phyloP scores from a whole-genome alignment of 2,888 invertebrate species.

The Cerastis rubricosa region DNA sequence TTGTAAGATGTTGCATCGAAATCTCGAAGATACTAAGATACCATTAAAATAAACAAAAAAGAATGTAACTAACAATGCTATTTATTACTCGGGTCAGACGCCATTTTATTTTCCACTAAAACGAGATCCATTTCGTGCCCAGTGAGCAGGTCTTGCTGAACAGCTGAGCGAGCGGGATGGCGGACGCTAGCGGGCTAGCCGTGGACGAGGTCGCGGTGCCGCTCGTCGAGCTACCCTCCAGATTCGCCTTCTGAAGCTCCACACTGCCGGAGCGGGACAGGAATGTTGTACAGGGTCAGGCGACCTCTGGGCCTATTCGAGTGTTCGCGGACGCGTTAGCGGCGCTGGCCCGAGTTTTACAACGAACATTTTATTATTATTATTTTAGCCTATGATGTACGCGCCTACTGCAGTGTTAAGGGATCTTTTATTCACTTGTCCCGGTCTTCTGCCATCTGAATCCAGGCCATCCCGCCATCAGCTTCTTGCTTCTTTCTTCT shows the following conservation, averaged over 20 bases:
- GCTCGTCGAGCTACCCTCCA: slow-evolving; percentile 91
- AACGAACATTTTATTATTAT: neutral
- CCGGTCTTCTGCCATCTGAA: neutral
- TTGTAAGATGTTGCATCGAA: neutral
- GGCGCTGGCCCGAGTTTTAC: slow-evolving; percentile 67
- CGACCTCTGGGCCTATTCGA: slow-evolving; percentile 74
- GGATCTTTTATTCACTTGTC: slow-evolving; percentile 90
- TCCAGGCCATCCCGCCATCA: neutral
- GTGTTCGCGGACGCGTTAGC: slow-evolving; percentile 32
- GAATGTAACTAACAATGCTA: slow-evolving; percentile 29
- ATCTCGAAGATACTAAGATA: neutral
- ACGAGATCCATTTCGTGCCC: slow-evolving; percentile 89
- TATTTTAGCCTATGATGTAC: neutral
- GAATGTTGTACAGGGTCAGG: slow-evolving; percentile 86
- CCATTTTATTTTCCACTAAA: slow-evolving; percentile 24
- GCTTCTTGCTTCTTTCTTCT: neutral
- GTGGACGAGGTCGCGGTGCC: slow-evolving; percentile 69
- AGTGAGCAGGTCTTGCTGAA: slow-evolving; percentile 97
- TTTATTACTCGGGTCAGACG: slow-evolving; percentile 38
- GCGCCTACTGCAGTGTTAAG: slow-evolving; percentile 51
- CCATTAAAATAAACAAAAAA: slow-evolving; percentile 19
- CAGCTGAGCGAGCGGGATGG: slow-evolving; percentile 97
- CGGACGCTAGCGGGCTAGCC: slow-evolving; percentile 93
- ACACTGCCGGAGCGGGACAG: slow-evolving; percentile 94
- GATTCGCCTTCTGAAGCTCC: slow-evolving; percentile 99